A percentile compares a stretch with the other conserved stretches of the same genome.
Conservation (phyloP, 35 echinoderm and acorn worm species). For the Strongylocentrotus purpuratus region DNA sequence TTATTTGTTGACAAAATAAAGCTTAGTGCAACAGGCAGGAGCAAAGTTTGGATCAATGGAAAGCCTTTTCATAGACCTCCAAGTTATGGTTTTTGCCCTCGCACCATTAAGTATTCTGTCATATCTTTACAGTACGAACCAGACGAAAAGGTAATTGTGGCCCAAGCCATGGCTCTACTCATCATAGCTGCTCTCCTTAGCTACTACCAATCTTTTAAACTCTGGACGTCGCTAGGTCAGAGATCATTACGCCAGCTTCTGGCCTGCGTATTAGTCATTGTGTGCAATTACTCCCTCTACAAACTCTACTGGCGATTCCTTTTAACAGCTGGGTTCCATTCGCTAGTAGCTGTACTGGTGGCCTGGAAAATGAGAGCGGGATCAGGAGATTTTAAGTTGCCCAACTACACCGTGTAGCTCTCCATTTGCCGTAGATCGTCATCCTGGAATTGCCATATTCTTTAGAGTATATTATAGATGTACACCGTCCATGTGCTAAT, state of each 20-base stretch:
- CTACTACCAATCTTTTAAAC: slow-evolving; percentile 42
- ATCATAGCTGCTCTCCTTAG: slow-evolving; percentile 8
- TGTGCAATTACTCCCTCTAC: slow-evolving; percentile 53
- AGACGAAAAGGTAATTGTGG: slow-evolving; percentile 17
- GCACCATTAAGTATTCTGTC: neutral
- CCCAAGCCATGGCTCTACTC: slow-evolving; percentile 12
- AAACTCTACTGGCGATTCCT: slow-evolving; percentile 49
- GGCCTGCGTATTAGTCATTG: neutral
- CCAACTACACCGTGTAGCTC: slow-evolving; percentile 61
- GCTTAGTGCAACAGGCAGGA: too few species aligned
- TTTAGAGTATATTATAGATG: too few species aligned
- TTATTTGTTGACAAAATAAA: neutral
- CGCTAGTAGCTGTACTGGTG: slow-evolving; percentile 17
- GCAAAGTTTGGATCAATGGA: neutral
- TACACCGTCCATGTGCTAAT: too few species aligned
- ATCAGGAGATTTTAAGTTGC: slow-evolving; percentile 44
- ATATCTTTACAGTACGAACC: neutral
- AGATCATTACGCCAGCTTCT: neutral
- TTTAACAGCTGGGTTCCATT: slow-evolving; percentile 49
- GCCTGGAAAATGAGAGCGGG: slow-evolving; percentile 34
- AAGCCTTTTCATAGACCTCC: neutral
- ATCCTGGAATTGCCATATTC: too few species aligned
- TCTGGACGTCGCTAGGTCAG: slow-evolving; percentile 39
- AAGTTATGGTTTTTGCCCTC: neutral
- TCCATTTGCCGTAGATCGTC: neutral